Base-by-base conservation (phyloP, 2,888 invertebrate genomes). In the Habrosyne pyritoides region DNA sequence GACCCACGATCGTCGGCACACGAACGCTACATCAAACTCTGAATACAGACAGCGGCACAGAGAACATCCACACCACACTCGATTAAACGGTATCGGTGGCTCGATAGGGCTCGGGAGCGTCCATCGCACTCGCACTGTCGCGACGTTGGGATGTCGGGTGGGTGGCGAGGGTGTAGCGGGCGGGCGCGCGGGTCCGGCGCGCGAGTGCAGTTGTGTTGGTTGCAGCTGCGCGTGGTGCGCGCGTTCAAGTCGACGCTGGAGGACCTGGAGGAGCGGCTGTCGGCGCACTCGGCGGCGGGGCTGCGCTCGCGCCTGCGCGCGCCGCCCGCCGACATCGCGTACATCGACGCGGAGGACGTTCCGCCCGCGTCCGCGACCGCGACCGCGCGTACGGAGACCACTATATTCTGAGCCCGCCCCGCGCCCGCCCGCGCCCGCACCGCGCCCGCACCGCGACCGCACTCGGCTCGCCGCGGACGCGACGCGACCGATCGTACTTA, bases 171-270 rank as follows among this genome's bases (percentile, higher is more conserved):
- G 54, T 57, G 36, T 47, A 48, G 59, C 52, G 59, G 52, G 71
- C 63, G 66, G 57, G 26, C 6, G 54, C 28, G 28, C 46, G 56
- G 54, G 56, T 54, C 63, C 58, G 57, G 36, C 56, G 52, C 59
- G 61, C 62, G 59, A 64, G 63, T 66, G 65, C 68, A 76, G 81
- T 65, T 67, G 67, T 76, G 75, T 76, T 82, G 94, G 95, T 97
- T 97, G 95, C 98, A 99, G 99, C 97, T 99, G 94, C 98, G 99
- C 94, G 99, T 99, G 94, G 99, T 99, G 94, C 98, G 99, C 95
- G 99, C 99, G 91, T 99, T 99, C 97, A 98, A 97, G 95, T 98
- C 98, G 86, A 99, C 97, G 88, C 95, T 99, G 95, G 99, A 99
- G 96, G 99, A 99, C 94, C 94, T 99, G 94, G 99, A 98, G 94